phyloP scores from a whole-genome alignment of 2,888 invertebrate species.

The Meteorus colon region DNA sequence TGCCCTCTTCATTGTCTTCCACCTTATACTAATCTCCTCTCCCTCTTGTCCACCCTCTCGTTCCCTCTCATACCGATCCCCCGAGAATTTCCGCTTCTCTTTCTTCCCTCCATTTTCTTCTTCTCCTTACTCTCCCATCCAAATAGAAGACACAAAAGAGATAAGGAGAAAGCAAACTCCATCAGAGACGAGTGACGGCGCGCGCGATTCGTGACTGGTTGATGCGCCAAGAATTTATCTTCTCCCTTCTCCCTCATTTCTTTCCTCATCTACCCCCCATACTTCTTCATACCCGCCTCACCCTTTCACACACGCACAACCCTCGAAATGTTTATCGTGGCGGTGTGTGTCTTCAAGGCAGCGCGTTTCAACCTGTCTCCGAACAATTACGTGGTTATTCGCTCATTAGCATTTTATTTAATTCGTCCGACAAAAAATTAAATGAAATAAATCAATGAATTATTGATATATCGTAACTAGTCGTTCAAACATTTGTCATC shows the following conservation, averaged over 20 bases:
- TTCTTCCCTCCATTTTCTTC: constrained; percentile 13
- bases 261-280: neutral
- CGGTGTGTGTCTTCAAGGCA: constrained; percentile 39
- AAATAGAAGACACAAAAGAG: constrained; percentile 32
- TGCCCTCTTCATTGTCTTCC: neutral
- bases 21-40: neutral
- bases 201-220: constrained; percentile 52
- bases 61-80: neutral
- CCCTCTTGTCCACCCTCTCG: neutral
- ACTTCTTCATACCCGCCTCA: neutral
- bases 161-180: constrained; percentile 23
- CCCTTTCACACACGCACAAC: neutral
- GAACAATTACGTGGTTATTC: constrained; percentile 59
- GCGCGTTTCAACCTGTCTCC: constrained; percentile 50
- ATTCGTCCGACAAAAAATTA: neutral
- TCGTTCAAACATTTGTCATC: constrained; percentile 13
- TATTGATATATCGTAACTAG: constrained; percentile 28
- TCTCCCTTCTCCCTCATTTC: constrained; percentile 14
- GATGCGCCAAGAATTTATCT: constrained; percentile 39
- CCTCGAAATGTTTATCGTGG: neutral
- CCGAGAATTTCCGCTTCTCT: constrained; percentile 27
- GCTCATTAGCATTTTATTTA: constrained; percentile 23
- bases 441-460: constrained; percentile 1
- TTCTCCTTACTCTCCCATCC: constrained; percentile 7
- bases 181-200: constrained; percentile 46